Conservation (phyloP, 2,888 invertebrate genomes). For the Lumbricus terrestris region DNA sequence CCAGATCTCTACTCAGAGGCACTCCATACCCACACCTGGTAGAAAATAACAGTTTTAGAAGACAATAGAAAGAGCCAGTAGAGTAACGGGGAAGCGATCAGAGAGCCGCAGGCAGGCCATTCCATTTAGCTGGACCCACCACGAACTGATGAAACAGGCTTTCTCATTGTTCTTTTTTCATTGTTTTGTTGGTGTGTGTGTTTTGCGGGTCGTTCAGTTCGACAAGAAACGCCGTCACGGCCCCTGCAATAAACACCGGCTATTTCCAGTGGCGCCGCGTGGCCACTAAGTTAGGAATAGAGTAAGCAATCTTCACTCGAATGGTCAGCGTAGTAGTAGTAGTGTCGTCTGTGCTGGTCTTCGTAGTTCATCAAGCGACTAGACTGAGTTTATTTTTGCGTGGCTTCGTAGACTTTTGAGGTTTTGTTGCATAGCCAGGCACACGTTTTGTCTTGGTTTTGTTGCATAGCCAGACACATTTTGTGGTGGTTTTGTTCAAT, state of each 20-base stretch:
- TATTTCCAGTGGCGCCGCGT: slow-evolving; percentile 81
- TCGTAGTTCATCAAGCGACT: background rate
- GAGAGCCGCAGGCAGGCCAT: no score
- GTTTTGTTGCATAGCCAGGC: no score
- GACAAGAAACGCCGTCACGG: background rate
- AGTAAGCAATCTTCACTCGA: slow-evolving; percentile 70
- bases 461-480: background rate
- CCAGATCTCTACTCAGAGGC: no score
- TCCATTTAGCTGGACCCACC: no score
- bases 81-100: no score
- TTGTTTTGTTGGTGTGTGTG: background rate
- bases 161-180: background rate
- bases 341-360: background rate
- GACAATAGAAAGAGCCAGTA: no score
- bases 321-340: background rate
- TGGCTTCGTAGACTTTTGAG: background rate
- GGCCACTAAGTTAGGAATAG: slow-evolving; percentile 89
- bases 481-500: background rate
- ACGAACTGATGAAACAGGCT: no score
- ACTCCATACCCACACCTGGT: no score
- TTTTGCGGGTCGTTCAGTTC: background rate
- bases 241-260: slow-evolving; percentile 36
- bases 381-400: background rate
- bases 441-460: background rate
- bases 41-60: no score